Percentiles rank a stretch among this genome's conserved stretches.
Conservation (phyloP, 2,113 vertebrate species). For the Phylloscopus trochiloides region DNA sequence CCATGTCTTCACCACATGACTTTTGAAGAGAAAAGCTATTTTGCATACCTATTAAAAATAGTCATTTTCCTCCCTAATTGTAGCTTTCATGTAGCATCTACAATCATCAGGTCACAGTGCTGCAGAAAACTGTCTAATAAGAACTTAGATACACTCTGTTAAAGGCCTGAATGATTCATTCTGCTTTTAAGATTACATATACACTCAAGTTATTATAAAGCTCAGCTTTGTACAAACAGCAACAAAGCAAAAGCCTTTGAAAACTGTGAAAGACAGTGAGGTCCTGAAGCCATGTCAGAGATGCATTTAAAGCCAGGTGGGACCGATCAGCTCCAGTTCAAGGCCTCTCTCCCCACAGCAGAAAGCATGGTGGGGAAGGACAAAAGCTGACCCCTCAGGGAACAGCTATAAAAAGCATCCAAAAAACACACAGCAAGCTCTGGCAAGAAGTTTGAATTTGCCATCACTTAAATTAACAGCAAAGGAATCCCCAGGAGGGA, state of each 20-base stretch:
- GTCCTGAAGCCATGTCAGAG: background rate
- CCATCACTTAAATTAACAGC: slow-evolving; percentile 62
- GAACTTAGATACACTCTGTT: background rate
- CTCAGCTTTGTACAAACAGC: background rate
- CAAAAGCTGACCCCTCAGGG: slow-evolving; percentile 61
- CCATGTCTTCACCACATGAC: background rate
- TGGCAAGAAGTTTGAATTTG: slow-evolving; percentile 61
- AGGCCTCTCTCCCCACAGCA: background rate
- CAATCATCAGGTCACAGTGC: background rate
- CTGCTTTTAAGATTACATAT: background rate
- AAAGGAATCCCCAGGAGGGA: slow-evolving; percentile 63
- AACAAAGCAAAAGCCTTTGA: background rate
- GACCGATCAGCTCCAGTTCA: slow-evolving; percentile 12
- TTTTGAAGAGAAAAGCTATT: background rate
- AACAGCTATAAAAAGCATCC: slow-evolving; percentile 56
- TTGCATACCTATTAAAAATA: background rate
- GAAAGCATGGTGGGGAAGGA: background rate
- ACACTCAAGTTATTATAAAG: background rate
- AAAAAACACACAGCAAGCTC: slow-evolving; percentile 63
- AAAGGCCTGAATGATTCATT: background rate
- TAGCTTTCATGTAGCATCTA: background rate
- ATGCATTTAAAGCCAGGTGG: background rate
- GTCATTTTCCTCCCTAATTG: background rate
- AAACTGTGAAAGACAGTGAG: background rate
- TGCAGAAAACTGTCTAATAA: background rate